Evolutionary conservation across 1,140 invertebrate genomes (phyloP).

Genomic region (Bombus superbus): DNA sequence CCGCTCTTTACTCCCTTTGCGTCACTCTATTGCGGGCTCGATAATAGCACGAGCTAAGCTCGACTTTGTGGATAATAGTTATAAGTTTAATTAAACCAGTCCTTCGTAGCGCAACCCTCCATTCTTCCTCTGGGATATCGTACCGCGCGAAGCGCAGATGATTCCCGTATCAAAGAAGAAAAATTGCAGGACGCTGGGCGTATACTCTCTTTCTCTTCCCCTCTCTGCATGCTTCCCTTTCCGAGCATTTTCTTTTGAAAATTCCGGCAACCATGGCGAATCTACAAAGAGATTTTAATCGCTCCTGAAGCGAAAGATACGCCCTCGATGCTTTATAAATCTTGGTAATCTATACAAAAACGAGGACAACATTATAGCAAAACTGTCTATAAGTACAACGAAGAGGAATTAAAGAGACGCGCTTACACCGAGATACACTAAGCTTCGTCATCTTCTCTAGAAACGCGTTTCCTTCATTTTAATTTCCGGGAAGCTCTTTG

Average conservation of each 20-base stretch:
- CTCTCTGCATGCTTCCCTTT: background rate
- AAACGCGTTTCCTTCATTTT: too few relatives aligned
- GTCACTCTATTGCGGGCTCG: conserved; percentile 38
- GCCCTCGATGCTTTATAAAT: background rate
- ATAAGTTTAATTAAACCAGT: conserved; percentile 59
- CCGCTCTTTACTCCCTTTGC: conserved; percentile 32
- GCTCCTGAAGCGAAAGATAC: background rate
- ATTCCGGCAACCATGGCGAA: background rate
- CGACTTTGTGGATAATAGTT: conserved; percentile 53
- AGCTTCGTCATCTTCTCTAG: too few relatives aligned
- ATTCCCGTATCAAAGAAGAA: conserved; percentile 49
- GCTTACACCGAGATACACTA: too few relatives aligned
- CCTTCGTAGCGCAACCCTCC: conserved; percentile 22
- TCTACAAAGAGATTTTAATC: conserved; percentile 10
- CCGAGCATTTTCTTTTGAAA: background rate
- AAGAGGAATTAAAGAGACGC: background rate
- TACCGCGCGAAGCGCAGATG: conserved; percentile 1
- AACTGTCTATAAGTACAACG: background rate
- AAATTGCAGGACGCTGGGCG: conserved; percentile 4
- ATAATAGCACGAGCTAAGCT: conserved; percentile 41
- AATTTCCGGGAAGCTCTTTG: too few relatives aligned
- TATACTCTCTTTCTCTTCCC: too few relatives aligned
- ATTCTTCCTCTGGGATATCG: conserved; percentile 45
- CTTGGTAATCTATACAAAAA: background rate
- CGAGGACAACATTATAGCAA: background rate